Evolutionary conservation across 64 coral and sea anemone species (phyloP).

Genomic region (Trachythela sp.): DNA sequence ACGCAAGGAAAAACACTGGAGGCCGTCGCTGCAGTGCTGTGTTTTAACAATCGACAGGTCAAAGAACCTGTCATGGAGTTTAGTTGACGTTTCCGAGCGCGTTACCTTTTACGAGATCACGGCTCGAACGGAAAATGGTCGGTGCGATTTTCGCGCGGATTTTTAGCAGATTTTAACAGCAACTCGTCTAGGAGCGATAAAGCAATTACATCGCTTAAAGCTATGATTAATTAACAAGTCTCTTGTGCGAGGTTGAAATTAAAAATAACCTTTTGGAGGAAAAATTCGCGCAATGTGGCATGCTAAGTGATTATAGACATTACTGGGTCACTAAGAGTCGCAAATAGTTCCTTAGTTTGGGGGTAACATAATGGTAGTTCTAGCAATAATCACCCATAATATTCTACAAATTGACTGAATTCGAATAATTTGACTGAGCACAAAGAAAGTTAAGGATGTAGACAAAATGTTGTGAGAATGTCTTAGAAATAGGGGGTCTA

Average conservation of each 20-base stretch:
- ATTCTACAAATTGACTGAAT: background rate
- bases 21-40: background rate
- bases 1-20: too few relatives aligned
- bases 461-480: too few relatives aligned
- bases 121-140: background rate
- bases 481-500: too few relatives aligned
- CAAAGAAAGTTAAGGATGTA: background rate
- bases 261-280: background rate
- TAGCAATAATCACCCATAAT: background rate
- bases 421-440: background rate
- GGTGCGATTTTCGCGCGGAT: background rate
- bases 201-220: background rate
- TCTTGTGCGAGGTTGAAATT: background rate
- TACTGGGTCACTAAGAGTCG: background rate
- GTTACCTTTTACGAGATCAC: background rate
- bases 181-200: background rate
- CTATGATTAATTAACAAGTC: background rate
- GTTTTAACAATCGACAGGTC: background rate
- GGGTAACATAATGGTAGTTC: background rate
- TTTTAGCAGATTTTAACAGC: background rate
- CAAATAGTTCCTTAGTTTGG: background rate
- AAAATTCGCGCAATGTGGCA: background rate
- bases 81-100: background rate
- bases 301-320: background rate
- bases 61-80: background rate